Percentiles rank a stretch among this genome's conserved stretches.
Conservation (phyloP, 2,113 vertebrate genomes). For the Gobio gobio region DNA sequence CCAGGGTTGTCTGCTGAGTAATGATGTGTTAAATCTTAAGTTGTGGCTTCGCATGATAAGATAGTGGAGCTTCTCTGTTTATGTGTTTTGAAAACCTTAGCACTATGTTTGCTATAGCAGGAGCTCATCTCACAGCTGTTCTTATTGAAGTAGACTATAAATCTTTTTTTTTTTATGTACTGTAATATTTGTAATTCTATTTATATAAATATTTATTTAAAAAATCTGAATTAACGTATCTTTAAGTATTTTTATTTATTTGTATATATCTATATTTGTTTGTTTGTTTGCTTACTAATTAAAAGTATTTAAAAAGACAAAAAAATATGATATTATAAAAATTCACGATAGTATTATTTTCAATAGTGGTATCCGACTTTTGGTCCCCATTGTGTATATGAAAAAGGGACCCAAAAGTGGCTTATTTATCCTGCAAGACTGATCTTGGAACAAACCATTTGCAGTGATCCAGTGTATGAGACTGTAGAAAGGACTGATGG, state of each 20-base stretch:
- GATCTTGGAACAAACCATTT: slow-evolving; percentile 1
- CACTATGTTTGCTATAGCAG: background rate
- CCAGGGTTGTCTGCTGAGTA: slow-evolving; percentile 33
- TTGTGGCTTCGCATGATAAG: slow-evolving; percentile 54
- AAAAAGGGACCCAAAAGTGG: background rate
- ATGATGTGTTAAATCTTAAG: slow-evolving; percentile 55
- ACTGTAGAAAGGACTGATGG: slow-evolving; percentile 15
- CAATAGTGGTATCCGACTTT: background rate
- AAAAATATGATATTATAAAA: background rate
- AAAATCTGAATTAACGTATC: too few relatives aligned
- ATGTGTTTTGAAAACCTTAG: background rate
- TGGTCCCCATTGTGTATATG: background rate
- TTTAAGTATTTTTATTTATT: background rate
- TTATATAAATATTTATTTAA: too few relatives aligned
- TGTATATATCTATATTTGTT: background rate
- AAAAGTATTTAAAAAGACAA: too few relatives aligned
- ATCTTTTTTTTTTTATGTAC: background rate
- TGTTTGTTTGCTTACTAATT: background rate
- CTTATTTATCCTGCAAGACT: slow-evolving; percentile 9
- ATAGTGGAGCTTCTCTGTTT: background rate
- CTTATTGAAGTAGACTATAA: background rate
- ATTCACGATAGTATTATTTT: background rate
- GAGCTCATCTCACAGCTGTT: background rate
- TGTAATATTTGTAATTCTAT: background rate
- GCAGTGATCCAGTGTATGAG: background rate